Evolutionary conservation across 2,888 invertebrate species (phyloP).

Genomic region (Coenonympha arcania): DNA sequence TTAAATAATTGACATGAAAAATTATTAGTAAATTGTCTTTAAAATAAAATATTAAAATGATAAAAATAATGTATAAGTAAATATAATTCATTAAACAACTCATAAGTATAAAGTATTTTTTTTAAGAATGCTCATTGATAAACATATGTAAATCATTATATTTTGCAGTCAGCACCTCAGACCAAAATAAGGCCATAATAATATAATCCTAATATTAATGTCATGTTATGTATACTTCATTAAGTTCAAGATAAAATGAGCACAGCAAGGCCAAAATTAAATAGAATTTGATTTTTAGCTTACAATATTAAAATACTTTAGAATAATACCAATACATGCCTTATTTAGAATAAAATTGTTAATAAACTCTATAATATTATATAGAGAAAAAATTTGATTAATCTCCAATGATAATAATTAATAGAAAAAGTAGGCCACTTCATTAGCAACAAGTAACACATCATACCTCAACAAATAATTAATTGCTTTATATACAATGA

Average conservation of each 20-base stretch:
- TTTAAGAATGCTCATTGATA: constrained; percentile 40
- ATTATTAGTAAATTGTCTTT: constrained; percentile 64
- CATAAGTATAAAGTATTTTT: constrained; percentile 30
- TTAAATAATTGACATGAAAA: constrained; percentile 68
- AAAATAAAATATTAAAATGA: constrained; percentile 53
- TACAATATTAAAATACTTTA: constrained; percentile 57
- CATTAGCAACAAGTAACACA: constrained; percentile 48
- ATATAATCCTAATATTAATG: constrained; percentile 26
- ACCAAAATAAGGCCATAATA: constrained; percentile 22
- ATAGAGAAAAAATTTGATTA: constrained; percentile 54
- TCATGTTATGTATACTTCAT: constrained; percentile 35
- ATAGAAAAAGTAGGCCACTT: constrained; percentile 60
- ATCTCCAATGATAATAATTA: constrained; percentile 37
- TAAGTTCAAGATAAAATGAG: constrained; percentile 26
- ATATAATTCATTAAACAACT: constrained; percentile 41
- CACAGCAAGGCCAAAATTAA: constrained; percentile 18
- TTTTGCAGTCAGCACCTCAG: constrained; percentile 33
- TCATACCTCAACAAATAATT: constrained; percentile 53
- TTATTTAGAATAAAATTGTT: constrained; percentile 53
- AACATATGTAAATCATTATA: constrained; percentile 27
- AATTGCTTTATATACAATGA: constrained; percentile 26
- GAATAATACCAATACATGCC: constrained; percentile 58
- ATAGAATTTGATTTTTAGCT: constrained; percentile 28
- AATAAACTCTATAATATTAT: constrained; percentile 61
- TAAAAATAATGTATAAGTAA: constrained; percentile 49